Evolutionary conservation across 2,797 vertebrate species (phyloP), one percentile per base, ranked within the genome.

Genomic region (Acrossocheilus wenchowensis): DNA sequence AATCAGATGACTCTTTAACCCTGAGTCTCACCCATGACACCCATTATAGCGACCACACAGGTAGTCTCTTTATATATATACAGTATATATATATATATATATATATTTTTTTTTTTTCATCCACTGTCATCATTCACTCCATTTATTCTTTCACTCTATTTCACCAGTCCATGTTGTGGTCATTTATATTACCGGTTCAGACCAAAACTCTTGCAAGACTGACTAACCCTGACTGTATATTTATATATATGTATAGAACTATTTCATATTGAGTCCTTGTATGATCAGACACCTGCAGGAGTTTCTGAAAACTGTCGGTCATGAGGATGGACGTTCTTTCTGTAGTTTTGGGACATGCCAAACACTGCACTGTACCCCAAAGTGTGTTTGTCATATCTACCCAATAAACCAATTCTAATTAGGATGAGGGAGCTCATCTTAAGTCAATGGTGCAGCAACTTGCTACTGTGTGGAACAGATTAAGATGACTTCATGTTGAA

Each of bases 1-100:
- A 94, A 94, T 94, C 94, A 93, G 93, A 95, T 91, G 94, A 94
- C 91, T 90, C 93, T 91, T 84, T 95, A 93, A 91, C 92, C 91
- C 90, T 92, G 94, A 93, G 41, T 93, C 91, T 94, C 90, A 92
- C 88, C 90, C 92, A 89, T 90, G 91, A 93, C 88, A 91, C 90
- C 87, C 89, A 93, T 92, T 93, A 89, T 93, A 93, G 91, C 71
- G 64, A 92, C 86, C 89, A 89, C 89, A 87, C 93, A 95, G 95
- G 95, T 95, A 95, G 94, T 90, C 79, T 84, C 68, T 86, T 88
- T 91, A 89, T 90, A 85, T 10, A 45, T 45, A 45, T 26, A 26
- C 26, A 26, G 26, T 26, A 26, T 41, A 41, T 41, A 41, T 41
- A 41, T 41, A 41, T 26, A 26, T 41, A 41, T 41, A 41, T 41